These are phyloP conservation scores for Micoletzkya japonica DNA, from an alignment of 2,888 invertebrate species.

Conservation along the genomic window DNA sequence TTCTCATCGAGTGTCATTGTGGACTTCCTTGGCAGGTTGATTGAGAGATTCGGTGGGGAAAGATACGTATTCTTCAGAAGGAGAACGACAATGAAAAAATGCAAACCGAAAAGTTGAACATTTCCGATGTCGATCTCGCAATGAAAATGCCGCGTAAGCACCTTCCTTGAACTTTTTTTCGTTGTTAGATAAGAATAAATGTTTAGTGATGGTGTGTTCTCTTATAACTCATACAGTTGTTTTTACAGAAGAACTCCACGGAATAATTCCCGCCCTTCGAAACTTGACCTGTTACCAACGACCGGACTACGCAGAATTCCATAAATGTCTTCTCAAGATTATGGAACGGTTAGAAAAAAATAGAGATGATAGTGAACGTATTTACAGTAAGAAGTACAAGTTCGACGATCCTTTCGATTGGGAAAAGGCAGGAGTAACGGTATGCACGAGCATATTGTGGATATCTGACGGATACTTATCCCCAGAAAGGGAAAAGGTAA, in stretches of 20 bases:
- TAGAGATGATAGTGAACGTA: background rate
- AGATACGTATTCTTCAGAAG: background rate
- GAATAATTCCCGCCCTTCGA: slow-evolving; percentile 10
- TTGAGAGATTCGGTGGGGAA: background rate
- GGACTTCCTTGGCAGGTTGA: slow-evolving; percentile 52
- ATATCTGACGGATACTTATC: too few relatives aligned
- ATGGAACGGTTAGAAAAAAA: background rate
- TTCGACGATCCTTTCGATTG: slow-evolving; percentile 14
- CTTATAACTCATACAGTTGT: background rate
- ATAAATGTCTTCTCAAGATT: background rate
- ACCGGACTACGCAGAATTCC: slow-evolving; percentile 14
- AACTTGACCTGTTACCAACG: slow-evolving; percentile 20
- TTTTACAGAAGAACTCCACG: background rate
- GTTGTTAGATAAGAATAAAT: too few relatives aligned
- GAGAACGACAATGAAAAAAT: slow-evolving; percentile 36
- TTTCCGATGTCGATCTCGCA: slow-evolving; percentile 37
- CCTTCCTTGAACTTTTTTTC: too few relatives aligned
- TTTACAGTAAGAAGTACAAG: background rate
- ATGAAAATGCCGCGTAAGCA: slow-evolving; percentile 44
- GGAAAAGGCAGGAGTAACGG: slow-evolving; percentile 2
- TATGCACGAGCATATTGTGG: background rate
- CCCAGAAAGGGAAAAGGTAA: too few relatives aligned
- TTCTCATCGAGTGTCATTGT: slow-evolving; percentile 71
- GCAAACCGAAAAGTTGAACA: slow-evolving; percentile 40
- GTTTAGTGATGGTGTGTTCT: background rate